Base-by-base conservation (phyloP, 2,797 vertebrate species). In the Sebastolobus altivelis region DNA sequence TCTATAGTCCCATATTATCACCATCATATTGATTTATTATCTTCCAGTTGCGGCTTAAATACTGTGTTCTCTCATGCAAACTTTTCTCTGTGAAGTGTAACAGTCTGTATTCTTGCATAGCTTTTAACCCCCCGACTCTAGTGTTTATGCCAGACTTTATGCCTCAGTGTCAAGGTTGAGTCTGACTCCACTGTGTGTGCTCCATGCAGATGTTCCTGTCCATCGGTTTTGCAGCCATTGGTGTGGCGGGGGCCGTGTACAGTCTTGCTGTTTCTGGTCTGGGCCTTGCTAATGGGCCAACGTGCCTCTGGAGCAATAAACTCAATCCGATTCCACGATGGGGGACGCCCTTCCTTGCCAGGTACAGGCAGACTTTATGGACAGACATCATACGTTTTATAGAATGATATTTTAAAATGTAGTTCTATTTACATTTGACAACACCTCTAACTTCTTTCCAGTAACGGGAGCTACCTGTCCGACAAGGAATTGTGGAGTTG, bases 191-290 rank as follows among this genome's bases (percentile, higher is more conserved):
- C n/a, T 65, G 25, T 81, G 31, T 77, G 16, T 60, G 52, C 7
- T 70, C 37, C 38, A 33, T 58, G 16, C 79, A 97, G 96, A 96
- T 97, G 96, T 96, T 95, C 85, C 91, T 97, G 79, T 97, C 96
- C 33, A 95, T 96, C 56, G 87, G 93, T 3, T 95, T 95, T 40
- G 94, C 95, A 4, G 93, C 80, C 0, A 9, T 77, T 6, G 96
- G 96, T 7, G 84, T 92, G 14, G 13, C 6, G 1, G 96, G 96
- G 0, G 91, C 91, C 0, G 0, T 93, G 5, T 96, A 95, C 71
- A 94, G 92, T 37, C 18, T 95, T 22, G 46, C 6, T 0, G 65
- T 82, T 8, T 90, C 95, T 4, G 8, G 43, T 1, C 7, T 95
- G 2, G 96, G 92, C 4, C 85, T 96, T 8, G 1, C 83, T 18